phyloP scores from a whole-genome alignment of 2,113 vertebrate species.

The Ovis aries region ARS-UI_Ramb_v3.0 NC_056055.1:200342001-200342500 shows the following conservation, averaged over 20 bases:
- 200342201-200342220: background rate
- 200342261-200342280: background rate
- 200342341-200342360: background rate
- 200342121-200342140: background rate
- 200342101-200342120: background rate
- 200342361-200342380: background rate
- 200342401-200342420: background rate
- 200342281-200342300: background rate
- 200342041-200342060: background rate
- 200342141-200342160: background rate
- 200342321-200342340: background rate
- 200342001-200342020: background rate
- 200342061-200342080: background rate
- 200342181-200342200: background rate
- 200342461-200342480: conserved; percentile 14
- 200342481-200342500: background rate
- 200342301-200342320: background rate
- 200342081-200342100: background rate
- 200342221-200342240: background rate
- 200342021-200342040: background rate
- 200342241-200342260: background rate
- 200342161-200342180: background rate
- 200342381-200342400: background rate
- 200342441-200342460: background rate
- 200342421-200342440: background rate